A percentile compares a stretch with the other conserved stretches of the same genome.
phyloP scores from a whole-genome alignment of 1,140 invertebrate species.

The Anastatus disparis region DNA sequence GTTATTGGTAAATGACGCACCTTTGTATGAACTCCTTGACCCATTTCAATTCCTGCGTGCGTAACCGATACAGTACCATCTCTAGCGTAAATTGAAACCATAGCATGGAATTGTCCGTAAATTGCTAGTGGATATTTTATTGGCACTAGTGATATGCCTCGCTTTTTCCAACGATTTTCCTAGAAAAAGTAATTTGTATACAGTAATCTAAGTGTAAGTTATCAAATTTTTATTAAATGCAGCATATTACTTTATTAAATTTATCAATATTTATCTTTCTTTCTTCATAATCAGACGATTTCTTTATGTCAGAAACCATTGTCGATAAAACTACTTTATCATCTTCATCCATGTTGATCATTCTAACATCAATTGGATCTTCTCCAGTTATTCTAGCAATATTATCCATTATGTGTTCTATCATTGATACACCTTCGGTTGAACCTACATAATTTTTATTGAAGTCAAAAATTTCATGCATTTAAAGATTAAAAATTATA shows the following conservation, averaged over 20 bases:
- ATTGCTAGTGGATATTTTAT: conserved; percentile 74
- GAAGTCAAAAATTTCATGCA: no score
- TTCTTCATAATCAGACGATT: conserved; percentile 71
- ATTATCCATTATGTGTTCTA: conserved; percentile 86
- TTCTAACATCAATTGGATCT: conserved; percentile 76
- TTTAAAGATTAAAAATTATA: no score
- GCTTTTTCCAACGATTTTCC: conserved; percentile 82
- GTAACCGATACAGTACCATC: conserved; percentile 82
- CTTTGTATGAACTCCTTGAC: conserved; percentile 84
- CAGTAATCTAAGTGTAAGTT: background rate
- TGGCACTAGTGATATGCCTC: conserved; percentile 75
- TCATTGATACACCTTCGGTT: conserved; percentile 61
- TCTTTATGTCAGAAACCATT: conserved; percentile 72
- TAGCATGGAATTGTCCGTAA: conserved; percentile 71
- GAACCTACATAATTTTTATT: conserved; percentile 19
- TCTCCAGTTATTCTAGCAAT: conserved; percentile 74
- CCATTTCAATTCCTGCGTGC: conserved; percentile 86
- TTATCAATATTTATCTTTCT: conserved; percentile 68
- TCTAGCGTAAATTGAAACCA: conserved; percentile 77
- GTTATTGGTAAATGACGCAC: no score
- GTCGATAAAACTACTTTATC: conserved; percentile 52
- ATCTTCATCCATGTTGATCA: conserved; percentile 70
- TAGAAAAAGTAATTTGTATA: conserved; percentile 26
- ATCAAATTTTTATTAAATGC: background rate
- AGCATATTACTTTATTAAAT: conserved; percentile 71